Conservation (phyloP, 2,797 vertebrate genomes). For the Meriones psammophilus region DNA sequence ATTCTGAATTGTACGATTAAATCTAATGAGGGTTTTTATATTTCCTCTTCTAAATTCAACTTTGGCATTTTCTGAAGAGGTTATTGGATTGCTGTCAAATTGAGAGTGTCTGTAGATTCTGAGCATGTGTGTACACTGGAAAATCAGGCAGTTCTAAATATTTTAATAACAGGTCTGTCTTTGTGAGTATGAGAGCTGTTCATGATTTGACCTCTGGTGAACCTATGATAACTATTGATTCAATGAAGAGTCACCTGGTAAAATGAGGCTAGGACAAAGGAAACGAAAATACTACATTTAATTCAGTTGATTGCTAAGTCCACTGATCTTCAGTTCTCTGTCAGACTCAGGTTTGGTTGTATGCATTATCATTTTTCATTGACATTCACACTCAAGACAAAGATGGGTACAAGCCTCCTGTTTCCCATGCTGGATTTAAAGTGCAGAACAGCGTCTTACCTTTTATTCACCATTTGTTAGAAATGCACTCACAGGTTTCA, state of each 20-base stretch:
- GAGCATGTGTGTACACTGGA: background rate
- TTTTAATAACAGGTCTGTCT: background rate
- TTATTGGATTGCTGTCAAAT: background rate
- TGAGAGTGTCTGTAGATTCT: background rate
- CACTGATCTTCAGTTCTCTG: background rate
- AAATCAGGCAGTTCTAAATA: background rate
- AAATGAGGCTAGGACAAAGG: conserved; percentile 2
- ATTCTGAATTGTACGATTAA: conserved; percentile 1
- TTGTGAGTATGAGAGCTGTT: background rate
- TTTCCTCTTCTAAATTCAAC: conserved; percentile 38
- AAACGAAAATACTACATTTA: background rate
- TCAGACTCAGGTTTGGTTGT: background rate
- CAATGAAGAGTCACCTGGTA: background rate
- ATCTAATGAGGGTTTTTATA: conserved; percentile 51
- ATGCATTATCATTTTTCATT: background rate
- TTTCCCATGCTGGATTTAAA: background rate
- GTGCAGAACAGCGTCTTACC: background rate
- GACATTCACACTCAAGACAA: background rate
- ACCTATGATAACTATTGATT: background rate
- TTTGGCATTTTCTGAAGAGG: conserved; percentile 56
- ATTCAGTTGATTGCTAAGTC: background rate
- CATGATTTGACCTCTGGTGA: background rate
- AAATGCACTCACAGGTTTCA: background rate
- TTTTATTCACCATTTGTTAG: background rate
- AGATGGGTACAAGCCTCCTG: background rate